Base-by-base conservation (phyloP, 2,797 vertebrate genomes). In the Amphiprion clarkii region DNA sequence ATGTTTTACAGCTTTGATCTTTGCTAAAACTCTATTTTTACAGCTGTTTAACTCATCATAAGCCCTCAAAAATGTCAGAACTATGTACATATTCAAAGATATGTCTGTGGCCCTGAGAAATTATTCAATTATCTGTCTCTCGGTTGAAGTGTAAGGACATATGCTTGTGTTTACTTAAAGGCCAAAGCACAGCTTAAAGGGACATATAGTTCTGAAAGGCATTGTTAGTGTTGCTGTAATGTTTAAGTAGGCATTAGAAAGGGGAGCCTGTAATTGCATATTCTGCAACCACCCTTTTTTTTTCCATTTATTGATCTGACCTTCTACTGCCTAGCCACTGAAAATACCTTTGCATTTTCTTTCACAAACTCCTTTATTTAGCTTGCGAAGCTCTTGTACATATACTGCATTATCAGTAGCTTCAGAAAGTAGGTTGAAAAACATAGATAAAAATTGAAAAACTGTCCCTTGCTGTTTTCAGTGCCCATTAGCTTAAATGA, bases 231-330 rank as follows among this genome's bases (percentile, higher is more conserved):
- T 83, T 89, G 72, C 81, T 80, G 81, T 82, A 88, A 85, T 81
- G 87, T 87, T 90, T 81, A 89, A 83, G 69, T 77, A 69, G 75
- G 76, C 57, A 83, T 87, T 88, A 84, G 61, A 84, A 84, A 85
- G 44, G 61, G 53, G 62, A 84, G 77, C 69, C 85, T 77, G 63
- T 65, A 76, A 54, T 74, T 79, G 65, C 79, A 85, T 89, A 89
- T 86, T 92, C 82, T 90, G 74, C 79, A 78, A 87, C 79, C 74
- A 79, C 67, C 67, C 67, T 66, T 74, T 89, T 74, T 89, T 87
- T 89, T 89, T 81, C 74, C 74, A 86, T 87, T 87, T 93, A 94
- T 94, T 91, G 91, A 93, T 93, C 81, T 93, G 90, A 93, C 92
- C 92, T 94, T 94, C 87, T 92, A 78, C 69, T 85, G 76, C 85